Base-by-base conservation (phyloP, 2,888 invertebrate species). In the Anorthoa munda region DNA sequence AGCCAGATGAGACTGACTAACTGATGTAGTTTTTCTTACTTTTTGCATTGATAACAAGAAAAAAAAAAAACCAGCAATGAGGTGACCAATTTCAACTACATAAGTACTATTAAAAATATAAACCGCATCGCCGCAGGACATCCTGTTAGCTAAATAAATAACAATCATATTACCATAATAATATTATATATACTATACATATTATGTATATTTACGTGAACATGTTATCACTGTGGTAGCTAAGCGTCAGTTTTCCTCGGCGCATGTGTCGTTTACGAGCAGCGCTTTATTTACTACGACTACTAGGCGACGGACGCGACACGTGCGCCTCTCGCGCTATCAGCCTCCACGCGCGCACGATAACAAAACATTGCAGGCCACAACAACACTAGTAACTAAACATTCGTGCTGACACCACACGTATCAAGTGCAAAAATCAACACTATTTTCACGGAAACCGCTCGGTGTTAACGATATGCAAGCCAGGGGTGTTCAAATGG, bases 281-380 rank as follows among this genome's bases (percentile, higher is more conserved):
- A 67, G 76, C 82, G 82, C 81, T 89, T 91, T 92, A 90, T 92
- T 92, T 93, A 92, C 91, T 90, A 92, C 88, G 81, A 86, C 69
- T 86, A 85, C 87, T 78, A 83, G 82, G 82, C 84, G 86, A 85
- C 87, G 78, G 71, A 79, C 48, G 79, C 82, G 88, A 87, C 92
- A 91, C 93, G 92, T 92, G 92, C 90, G 85, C 82, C 82, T 87
- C 85, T 84, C 82, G 86, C 85, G 80, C 83, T 89, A 88, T 88
- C 90, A 86, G 80, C 81, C 87, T 89, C 88, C 82, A 83, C 86
- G 83, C 86, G 82, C 85, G 81, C 83, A 79, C 86, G 90, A 91
- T 91, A 92, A 90, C 90, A 89, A 84, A 76, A 81, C 80, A 84
- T 70, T 79, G 68, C 84, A 79, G 75, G 78, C 84, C 72, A 74